Evolutionary conservation across 1,140 invertebrate genomes (phyloP).

Genomic region (roundworm (Caenorhabditis elegans)): DNA sequence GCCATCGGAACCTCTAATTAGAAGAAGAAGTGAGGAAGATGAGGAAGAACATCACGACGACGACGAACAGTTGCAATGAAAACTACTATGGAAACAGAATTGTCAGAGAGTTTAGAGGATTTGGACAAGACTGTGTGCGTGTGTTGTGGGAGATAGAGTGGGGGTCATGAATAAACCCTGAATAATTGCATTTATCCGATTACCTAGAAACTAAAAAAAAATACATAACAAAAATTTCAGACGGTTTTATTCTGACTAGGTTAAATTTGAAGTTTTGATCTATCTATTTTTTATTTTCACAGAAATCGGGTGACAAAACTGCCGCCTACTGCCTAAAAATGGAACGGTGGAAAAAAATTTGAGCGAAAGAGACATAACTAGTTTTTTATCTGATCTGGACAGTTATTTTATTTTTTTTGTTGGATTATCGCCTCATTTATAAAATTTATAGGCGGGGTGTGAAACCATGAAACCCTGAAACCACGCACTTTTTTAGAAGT

Average conservation of each 20-base stretch:
- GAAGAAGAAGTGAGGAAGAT: not conserved
- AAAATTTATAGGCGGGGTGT: no score
- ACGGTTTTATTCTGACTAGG: not conserved
- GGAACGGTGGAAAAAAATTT: no score
- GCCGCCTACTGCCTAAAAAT: not conserved
- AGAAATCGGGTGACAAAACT: not conserved
- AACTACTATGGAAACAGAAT: not conserved
- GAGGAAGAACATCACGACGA: no score
- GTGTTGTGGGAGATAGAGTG: not conserved
- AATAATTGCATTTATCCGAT: conserved; percentile 45
- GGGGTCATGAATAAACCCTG: conserved; percentile 41
- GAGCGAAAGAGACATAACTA: not conserved
- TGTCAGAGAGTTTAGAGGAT: not conserved
- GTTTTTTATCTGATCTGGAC: conserved; percentile 6
- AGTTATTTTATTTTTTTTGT: not conserved
- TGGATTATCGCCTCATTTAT: not conserved
- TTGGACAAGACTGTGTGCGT: not conserved
- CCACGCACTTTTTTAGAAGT: not conserved
- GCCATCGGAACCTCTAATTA: conserved; percentile 27
- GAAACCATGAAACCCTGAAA: no score
- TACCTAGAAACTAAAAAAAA: conserved; percentile 1
- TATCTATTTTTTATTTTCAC: not conserved
- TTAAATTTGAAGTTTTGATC: not conserved
- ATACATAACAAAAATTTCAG: conserved; percentile 8
- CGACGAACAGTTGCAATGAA: not conserved